Percentiles rank a stretch among this genome's conserved stretches.
Evolutionary conservation across 1,140 invertebrate genomes (phyloP).

Genomic region (Mya arenaria): DNA sequence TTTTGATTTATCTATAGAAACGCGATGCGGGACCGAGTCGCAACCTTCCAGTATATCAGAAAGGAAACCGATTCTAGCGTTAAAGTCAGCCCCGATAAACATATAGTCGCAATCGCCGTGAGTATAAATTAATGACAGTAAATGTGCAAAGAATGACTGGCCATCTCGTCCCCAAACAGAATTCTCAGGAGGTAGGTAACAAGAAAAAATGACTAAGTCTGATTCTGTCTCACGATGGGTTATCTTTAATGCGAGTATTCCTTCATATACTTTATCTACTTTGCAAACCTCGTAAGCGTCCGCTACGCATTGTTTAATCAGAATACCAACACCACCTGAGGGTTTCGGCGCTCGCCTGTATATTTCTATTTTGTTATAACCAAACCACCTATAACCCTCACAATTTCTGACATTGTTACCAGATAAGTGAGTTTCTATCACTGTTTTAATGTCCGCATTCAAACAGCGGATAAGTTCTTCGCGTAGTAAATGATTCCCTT

Average conservation of each 20-base stretch:
- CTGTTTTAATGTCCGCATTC: slow-evolving; percentile 22
- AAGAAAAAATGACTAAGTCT: slow-evolving; percentile 47
- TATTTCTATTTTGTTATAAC: slow-evolving; percentile 36
- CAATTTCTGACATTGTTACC: slow-evolving; percentile 17
- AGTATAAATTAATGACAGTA: slow-evolving; percentile 27
- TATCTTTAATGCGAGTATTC: slow-evolving; percentile 48
- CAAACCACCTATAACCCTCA: slow-evolving; percentile 44
- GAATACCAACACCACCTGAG: slow-evolving; percentile 52
- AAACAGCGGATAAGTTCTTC: slow-evolving; percentile 2
- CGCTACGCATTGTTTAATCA: slow-evolving; percentile 42
- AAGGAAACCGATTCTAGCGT: slow-evolving; percentile 26
- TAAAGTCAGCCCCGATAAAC: slow-evolving; percentile 35
- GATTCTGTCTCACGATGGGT: slow-evolving; percentile 12
- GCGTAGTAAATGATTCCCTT: slow-evolving; percentile 33
- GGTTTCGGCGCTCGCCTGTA: slow-evolving; percentile 49
- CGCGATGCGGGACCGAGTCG: not conserved
- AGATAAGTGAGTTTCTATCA: slow-evolving; percentile 38
- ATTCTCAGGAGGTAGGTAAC: slow-evolving; percentile 58
- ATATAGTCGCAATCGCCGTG: slow-evolving; percentile 23
- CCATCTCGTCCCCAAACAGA: slow-evolving; percentile 46
- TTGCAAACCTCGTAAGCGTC: slow-evolving; percentile 2
- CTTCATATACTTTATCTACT: slow-evolving; percentile 43
- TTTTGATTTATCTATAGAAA: not conserved
- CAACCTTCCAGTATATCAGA: slow-evolving; percentile 1
- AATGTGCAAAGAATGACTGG: slow-evolving; percentile 27